These are phyloP conservation scores for Candoia aspera DNA, from an alignment of 2,113 vertebrate genomes.

Conservation along the genomic window DNA sequence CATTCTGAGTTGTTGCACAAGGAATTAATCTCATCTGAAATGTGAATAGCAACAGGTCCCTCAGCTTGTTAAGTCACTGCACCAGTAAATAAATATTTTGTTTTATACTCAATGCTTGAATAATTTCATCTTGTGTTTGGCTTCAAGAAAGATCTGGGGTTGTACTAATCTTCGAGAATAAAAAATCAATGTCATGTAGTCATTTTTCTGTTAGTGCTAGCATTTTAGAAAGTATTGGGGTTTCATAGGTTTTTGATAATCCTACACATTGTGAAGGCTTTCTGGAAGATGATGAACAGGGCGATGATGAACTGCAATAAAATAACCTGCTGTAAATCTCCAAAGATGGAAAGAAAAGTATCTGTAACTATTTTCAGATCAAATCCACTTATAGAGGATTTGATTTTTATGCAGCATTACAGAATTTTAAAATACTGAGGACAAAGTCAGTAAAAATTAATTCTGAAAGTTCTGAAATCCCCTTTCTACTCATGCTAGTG, in stretches of 20 bases:
- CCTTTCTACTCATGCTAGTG: too few species aligned
- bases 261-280: slow-evolving; percentile 49
- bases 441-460: neutral
- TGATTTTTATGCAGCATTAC: neutral
- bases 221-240: slow-evolving; percentile 56
- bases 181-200: slow-evolving; percentile 63
- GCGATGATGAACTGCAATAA: slow-evolving; percentile 51
- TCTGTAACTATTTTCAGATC: too few species aligned
- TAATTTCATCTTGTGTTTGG: slow-evolving; percentile 43
- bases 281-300: neutral
- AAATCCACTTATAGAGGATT: neutral
- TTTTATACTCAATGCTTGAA: slow-evolving; percentile 54
- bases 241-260: slow-evolving; percentile 54
- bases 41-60: slow-evolving; percentile 39
- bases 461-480: neutral
- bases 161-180: slow-evolving; percentile 58
- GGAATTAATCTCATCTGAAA: slow-evolving; percentile 60
- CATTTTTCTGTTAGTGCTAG: slow-evolving; percentile 34
- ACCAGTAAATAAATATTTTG: slow-evolving; percentile 56
- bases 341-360: neutral
- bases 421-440: neutral
- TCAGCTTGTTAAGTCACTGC: slow-evolving; percentile 57
- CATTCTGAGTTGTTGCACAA: slow-evolving; percentile 29
- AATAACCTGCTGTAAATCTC: slow-evolving; percentile 21
- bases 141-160: slow-evolving; percentile 51